These are phyloP conservation scores for Ephydatia muelleri DNA, from an alignment of 37 sponge, comb jelly and placozoan genomes.

Conservation along the genomic window DNA sequence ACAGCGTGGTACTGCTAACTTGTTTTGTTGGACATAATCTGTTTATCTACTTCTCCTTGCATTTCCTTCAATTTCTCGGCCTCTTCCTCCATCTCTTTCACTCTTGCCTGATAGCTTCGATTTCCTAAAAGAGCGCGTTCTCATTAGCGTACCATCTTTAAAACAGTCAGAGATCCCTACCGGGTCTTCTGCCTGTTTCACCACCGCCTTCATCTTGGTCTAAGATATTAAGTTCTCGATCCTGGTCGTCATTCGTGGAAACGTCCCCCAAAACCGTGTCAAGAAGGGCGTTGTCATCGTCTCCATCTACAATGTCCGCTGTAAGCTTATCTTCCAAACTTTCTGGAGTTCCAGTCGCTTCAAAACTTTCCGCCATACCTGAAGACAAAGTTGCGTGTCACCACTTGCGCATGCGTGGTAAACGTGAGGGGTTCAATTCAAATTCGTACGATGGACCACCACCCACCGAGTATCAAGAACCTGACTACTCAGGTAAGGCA, in stretches of 20 bases:
- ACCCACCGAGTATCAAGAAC: not conserved
- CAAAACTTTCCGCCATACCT: not conserved
- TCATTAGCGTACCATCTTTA: not conserved
- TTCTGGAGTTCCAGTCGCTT: not conserved
- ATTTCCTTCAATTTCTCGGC: conserved; percentile 96
- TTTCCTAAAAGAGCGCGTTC: conserved; percentile 55
- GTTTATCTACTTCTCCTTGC: conserved; percentile 96
- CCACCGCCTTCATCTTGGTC: conserved; percentile 40
- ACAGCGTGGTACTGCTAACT: conserved; percentile 3
- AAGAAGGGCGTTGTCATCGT: conserved; percentile 49
- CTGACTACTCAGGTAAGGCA: conserved; percentile 34
- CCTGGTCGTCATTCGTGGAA: conserved; percentile 28
- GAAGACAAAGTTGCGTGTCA: conserved; percentile 2
- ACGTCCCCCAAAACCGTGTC: conserved; percentile 49
- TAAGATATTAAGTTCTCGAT: conserved; percentile 14
- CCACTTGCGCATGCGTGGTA: conserved; percentile 22
- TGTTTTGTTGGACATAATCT: conserved; percentile 75
- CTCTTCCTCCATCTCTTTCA: conserved; percentile 99
- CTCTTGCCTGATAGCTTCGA: conserved; percentile 94
- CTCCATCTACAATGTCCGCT: conserved; percentile 7
- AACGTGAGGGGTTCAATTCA: conserved; percentile 2
- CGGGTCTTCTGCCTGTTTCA: conserved; percentile 51
- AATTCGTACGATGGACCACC: not conserved
- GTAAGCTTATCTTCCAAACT: conserved; percentile 19
- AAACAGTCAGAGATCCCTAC: conserved; percentile 9